phyloP scores from a whole-genome alignment of 2,797 vertebrate genomes.

The Eospalax fontanierii region DNA sequence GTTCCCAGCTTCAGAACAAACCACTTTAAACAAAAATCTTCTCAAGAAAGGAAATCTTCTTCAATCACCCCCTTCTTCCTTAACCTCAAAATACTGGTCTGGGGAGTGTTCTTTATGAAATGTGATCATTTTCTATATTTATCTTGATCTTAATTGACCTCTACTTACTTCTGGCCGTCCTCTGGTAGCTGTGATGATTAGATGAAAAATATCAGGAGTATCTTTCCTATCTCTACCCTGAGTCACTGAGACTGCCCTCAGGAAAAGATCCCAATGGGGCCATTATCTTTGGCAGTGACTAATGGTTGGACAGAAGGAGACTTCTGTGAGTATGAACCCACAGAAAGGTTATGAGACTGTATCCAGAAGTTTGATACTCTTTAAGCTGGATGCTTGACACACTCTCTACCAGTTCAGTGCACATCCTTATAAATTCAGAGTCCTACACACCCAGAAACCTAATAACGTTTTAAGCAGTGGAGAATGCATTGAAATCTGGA shows the following conservation, averaged over 20 bases:
- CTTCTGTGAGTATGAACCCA: slow-evolving; percentile 19
- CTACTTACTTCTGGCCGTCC: background rate
- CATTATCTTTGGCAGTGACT: background rate
- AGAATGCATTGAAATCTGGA: background rate
- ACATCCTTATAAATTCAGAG: background rate
- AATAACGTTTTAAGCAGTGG: slow-evolving; percentile 25
- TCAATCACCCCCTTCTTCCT: background rate
- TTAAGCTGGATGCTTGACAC: background rate
- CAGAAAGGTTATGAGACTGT: background rate
- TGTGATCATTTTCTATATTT: background rate
- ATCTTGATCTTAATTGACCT: background rate
- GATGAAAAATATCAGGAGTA: slow-evolving; percentile 13
- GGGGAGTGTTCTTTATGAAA: background rate
- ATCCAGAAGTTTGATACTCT: slow-evolving; percentile 4
- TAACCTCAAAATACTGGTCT: slow-evolving; percentile 5
- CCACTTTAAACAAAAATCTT: background rate
- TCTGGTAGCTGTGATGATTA: background rate
- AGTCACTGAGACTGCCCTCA: background rate
- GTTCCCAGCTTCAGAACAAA: background rate
- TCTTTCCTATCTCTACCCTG: background rate
- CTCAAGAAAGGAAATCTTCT: slow-evolving; percentile 18
- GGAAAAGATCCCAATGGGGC: slow-evolving; percentile 13
- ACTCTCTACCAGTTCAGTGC: background rate
- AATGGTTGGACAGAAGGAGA: background rate
- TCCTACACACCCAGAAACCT: background rate